A percentile compares a stretch with the other conserved stretches of the same genome.
Conservation (phyloP, 1,140 invertebrate genomes). For the Antheraea mylitta region DNA sequence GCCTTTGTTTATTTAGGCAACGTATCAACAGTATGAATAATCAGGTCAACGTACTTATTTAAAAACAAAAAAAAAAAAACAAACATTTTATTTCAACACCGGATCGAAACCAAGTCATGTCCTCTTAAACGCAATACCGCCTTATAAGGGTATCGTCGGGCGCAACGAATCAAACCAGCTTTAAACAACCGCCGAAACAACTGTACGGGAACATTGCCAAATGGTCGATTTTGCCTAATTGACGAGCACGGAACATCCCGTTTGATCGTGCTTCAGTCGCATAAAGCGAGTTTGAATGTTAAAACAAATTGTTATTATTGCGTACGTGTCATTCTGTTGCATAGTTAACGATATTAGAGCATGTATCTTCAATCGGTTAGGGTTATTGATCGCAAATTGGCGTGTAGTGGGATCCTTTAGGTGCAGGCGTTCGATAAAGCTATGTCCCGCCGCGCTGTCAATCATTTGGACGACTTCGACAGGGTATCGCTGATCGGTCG, state of each 20-base stretch:
- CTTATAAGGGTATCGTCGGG: conserved; percentile 41
- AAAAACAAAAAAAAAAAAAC: not conserved
- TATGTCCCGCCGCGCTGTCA: conserved; percentile 26
- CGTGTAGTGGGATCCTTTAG: conserved; percentile 16
- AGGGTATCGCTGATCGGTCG: conserved; percentile 38
- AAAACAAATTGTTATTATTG: conserved; percentile 29
- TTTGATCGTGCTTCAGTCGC: conserved; percentile 55
- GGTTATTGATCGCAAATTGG: conserved; percentile 32
- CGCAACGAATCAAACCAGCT: conserved; percentile 42
- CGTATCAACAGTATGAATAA: not conserved
- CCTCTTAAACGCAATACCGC: conserved; percentile 24
- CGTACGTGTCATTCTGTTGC: conserved; percentile 9
- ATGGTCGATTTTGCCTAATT: conserved; percentile 68
- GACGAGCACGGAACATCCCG: conserved; percentile 56
- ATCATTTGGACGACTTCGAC: conserved; percentile 33
- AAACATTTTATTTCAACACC: not conserved
- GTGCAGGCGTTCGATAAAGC: not conserved
- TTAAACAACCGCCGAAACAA: conserved; percentile 46
- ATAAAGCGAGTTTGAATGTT: conserved; percentile 43
- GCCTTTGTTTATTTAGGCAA: not conserved
- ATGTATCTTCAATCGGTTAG: conserved; percentile 13
- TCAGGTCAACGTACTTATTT: not conserved
- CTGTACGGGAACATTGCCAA: conserved; percentile 63
- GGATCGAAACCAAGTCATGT: not conserved
- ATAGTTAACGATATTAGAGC: not conserved